Conservation (phyloP, 92 coral and sea anemone species). For the Nematostella vectensis region DNA sequence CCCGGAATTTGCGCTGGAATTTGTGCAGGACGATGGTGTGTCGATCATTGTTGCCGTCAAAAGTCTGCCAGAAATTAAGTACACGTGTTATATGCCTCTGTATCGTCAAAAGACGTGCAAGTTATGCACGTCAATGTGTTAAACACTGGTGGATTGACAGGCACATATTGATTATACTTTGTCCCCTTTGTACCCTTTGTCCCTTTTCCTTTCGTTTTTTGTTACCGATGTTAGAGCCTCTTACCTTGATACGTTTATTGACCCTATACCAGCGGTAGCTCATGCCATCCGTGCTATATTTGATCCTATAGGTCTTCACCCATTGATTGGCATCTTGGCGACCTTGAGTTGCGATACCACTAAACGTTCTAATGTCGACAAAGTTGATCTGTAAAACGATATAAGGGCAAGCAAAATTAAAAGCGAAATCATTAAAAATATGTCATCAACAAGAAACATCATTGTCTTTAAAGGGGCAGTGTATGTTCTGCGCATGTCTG, state of each 20-base stretch:
- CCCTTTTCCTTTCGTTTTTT: constrained; percentile 1
- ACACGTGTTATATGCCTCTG: no score
- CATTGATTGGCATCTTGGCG: constrained; percentile 65
- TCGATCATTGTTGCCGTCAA: constrained; percentile 49
- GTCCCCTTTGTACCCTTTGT: not conserved
- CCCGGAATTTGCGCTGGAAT: constrained; percentile 35
- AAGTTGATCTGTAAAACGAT: constrained; percentile 36
- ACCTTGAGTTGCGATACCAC: constrained; percentile 79
- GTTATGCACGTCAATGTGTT: no score
- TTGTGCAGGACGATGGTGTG: constrained; percentile 47
- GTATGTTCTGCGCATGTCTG: no score
- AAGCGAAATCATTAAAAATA: no score
- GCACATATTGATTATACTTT: no score
- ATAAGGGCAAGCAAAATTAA: not conserved
- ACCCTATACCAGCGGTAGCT: constrained; percentile 31
- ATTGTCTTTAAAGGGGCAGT: no score
- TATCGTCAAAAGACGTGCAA: no score
- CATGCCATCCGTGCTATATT: constrained; percentile 54
- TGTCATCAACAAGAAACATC: no score
- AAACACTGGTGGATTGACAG: no score
- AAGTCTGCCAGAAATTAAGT: constrained; percentile 20
- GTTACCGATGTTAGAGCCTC: no score
- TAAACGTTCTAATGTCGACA: constrained; percentile 40
- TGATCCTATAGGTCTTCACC: constrained; percentile 52
- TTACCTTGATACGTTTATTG: constrained; percentile 23